These are phyloP conservation scores for Scaptomyza graminum DNA, from an alignment of 1,140 invertebrate species.

Conservation along the genomic window DNA sequence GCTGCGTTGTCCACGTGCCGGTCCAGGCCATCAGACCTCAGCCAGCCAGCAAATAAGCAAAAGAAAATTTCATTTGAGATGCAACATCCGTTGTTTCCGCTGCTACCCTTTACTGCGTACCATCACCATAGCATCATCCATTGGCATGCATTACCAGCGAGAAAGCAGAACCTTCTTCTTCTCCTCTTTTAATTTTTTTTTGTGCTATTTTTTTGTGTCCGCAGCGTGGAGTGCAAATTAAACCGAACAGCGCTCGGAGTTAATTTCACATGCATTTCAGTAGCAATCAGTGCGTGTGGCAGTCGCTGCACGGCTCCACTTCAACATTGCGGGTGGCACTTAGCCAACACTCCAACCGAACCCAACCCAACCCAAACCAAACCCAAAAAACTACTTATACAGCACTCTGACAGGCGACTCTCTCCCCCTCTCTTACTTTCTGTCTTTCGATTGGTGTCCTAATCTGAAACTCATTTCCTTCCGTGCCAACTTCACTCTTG, in stretches of 20 bases:
- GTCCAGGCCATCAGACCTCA: constrained; percentile 50
- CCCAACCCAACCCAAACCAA: constrained; percentile 5
- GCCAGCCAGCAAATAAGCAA: constrained; percentile 73
- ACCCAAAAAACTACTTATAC: constrained; percentile 64
- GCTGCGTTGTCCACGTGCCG: constrained; percentile 46
- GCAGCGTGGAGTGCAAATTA: constrained; percentile 75
- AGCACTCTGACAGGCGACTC: constrained; percentile 56
- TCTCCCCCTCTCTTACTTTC: background rate
- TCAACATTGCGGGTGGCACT: constrained; percentile 54
- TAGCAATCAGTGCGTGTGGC: constrained; percentile 77
- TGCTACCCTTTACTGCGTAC: background rate
- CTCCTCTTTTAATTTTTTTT: background rate
- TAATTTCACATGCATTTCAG: constrained; percentile 81
- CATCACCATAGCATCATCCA: constrained; percentile 12
- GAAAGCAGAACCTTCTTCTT: constrained; percentile 13
- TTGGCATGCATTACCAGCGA: constrained; percentile 55
- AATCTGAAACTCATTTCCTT: constrained; percentile 81
- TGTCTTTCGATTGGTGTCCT: constrained; percentile 58
- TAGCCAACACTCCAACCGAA: constrained; percentile 29
- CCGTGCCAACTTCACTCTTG: constrained; percentile 43
- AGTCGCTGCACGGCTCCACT: constrained; percentile 22
- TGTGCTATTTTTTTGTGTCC: constrained; percentile 44
- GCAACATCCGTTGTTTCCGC: constrained; percentile 3
- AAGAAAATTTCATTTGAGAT: constrained; percentile 78
- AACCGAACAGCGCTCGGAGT: constrained; percentile 74